Base-by-base conservation (phyloP, 2,797 vertebrate genomes). In the Crenuchus spilurus region DNA sequence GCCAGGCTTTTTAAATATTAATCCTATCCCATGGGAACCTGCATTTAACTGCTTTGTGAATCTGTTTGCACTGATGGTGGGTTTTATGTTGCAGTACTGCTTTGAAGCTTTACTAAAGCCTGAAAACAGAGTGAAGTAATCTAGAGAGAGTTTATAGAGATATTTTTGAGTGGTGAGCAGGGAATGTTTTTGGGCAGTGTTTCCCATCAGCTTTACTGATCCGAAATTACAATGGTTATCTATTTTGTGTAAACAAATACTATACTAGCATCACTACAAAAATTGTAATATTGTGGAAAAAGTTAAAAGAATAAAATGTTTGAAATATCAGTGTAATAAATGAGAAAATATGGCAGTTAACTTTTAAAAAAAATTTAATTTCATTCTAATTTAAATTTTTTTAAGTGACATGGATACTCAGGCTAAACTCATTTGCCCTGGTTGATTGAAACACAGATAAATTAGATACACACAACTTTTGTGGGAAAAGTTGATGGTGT, bases 91-190 rank as follows among this genome's bases (percentile, higher is more conserved):
- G 41, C 41, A 22, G n/a, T 9, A 33, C 6, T 18, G 28, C 31
- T 48, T 48, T 66, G 49, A 30, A n/a, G 63, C 30, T 37, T 66
- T 57, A 4, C 28, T 26, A 37, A 6, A 52, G 31, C 48, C 20
- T 52, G 3, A 67, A 46, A 24, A 33, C 18, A 67, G 16, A 58
- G 37, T 58, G n/a, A 65, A 20, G 14, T 55, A 44, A 49, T 74
- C 41, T n/a, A 6, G 14, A 49, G 11, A 26, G 20, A 33, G 39
- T 37, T 30, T 30, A 9, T 39, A 24, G 20, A n/a, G 9, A 18
- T 48, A 4, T 57, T 26, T 16, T 18, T 35, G 35, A 37, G 18
- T 18, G 8, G n/a, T 11, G 0, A 4, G 13, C 9, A 37, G 2
- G 16, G 2, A 28, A 9, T 30, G 52, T 4, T 54, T 10, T 49